Evolutionary conservation across 2,113 vertebrate species (phyloP), one percentile per base, ranked within the genome.

Genomic region (Gymnogyps californianus): DNA sequence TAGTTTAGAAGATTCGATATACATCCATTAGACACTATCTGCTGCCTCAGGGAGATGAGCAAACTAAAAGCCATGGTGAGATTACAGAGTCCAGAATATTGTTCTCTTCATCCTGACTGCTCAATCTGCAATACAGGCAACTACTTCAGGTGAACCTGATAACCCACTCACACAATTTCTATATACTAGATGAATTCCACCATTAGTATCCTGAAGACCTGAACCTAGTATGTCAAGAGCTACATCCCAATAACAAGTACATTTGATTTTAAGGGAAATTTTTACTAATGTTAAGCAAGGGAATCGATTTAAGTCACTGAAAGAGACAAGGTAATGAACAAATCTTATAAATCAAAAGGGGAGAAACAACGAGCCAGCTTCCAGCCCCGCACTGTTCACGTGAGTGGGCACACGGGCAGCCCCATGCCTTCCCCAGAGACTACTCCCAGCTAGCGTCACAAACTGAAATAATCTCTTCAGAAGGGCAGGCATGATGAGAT

Each of bases 121-220:
- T 77, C 13, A 3, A 8, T 49, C 36, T 1, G 7, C 59, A 61
- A 17, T 28, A 44, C 34, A 81, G 31, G 49, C 0, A 0, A 38
- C 28, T 64, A 4, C 9, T 59, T 69, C 25, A 74, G 11, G 17
- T 46, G 79, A 72, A 9, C 25, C 51, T 24, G n/a, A 17, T 38
- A 89, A 62, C 31, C 22, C 52, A 9, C 19, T 34, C 66, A 38
- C n/a, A n/a, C 22, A 44, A 46, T 69, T 92, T 77, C 55, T 67
- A 3, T 16, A 3, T 6, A 62, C 47, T 11, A 61, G 29, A 12
- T 24, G 52, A 55, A 66, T 57, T 24, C n/a, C 18, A 44, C 10
- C 3, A 38, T 13, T 29, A 61, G 6, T 31, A 44, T 42, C 40
- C 20, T 15, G 16, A 69, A 83, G 25, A 85, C 16, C 13, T 61